These are phyloP conservation scores for Acanthococcus lagerstroemiae DNA, from an alignment of 2,888 invertebrate genomes.

Conservation along the genomic window DNA sequence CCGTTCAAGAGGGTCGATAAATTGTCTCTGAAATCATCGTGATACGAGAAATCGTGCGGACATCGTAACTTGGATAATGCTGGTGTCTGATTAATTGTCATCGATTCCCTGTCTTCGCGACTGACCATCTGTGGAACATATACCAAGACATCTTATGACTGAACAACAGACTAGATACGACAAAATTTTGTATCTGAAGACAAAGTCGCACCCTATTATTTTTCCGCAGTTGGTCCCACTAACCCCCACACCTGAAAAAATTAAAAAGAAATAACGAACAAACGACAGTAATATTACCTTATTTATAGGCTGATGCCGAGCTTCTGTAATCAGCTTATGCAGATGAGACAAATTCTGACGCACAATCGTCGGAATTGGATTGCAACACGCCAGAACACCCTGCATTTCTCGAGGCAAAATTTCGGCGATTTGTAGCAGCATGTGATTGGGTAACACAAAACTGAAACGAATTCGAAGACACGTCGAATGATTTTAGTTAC, in stretches of 20 bases:
- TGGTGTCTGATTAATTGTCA: background rate
- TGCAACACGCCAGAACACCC: constrained; percentile 85
- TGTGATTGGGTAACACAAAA: constrained; percentile 91
- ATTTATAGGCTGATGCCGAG: constrained; percentile 57
- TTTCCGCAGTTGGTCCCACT: no score
- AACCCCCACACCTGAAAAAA: no score
- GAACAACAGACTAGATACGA: background rate
- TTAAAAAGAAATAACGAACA: no score
- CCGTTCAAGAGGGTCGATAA: constrained; percentile 45
- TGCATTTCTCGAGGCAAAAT: constrained; percentile 80
- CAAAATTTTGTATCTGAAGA: background rate
- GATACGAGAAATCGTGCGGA: constrained; percentile 49
- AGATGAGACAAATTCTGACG: constrained; percentile 50
- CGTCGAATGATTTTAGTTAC: no score
- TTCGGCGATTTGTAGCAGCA: constrained; percentile 84
- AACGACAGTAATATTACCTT: no score
- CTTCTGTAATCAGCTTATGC: constrained; percentile 58
- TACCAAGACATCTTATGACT: background rate
- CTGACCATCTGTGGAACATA: constrained; percentile 5
- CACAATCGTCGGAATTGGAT: constrained; percentile 76
- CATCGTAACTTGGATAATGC: constrained; percentile 6
- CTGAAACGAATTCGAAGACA: no score
- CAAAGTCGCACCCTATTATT: no score
- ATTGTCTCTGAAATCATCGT: constrained; percentile 48
- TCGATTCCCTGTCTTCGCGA: constrained; percentile 3